Base-by-base conservation (phyloP, 2,113 vertebrate species). In the Scomber japonicus region DNA sequence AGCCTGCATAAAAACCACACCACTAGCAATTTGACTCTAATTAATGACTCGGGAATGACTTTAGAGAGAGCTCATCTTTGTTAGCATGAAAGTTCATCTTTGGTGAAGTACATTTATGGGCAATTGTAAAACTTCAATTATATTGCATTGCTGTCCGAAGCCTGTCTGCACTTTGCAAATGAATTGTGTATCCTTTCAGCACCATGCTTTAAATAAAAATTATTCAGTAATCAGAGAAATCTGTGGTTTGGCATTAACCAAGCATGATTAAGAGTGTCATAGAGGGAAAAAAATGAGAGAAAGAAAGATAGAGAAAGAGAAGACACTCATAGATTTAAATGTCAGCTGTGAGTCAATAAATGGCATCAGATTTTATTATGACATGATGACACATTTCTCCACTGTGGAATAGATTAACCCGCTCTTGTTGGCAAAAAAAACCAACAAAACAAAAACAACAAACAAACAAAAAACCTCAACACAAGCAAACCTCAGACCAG, bases 61-160 rank as follows among this genome's bases (percentile, higher is more conserved):
- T 19, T 77, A 68, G 11, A 11, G 24, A 71, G 48, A 49, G 70
- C 54, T 83, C 48, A 62, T 80, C 44, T 30, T 57, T 49, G 48
- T 55, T 67, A 77, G 82, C 27, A 81, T 70, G 53, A 10, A 17
- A 74, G 40, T 85, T 83, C 66, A 82, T 86, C 80, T 85, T 71
- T 60, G 13, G 49, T 55, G 57, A 88, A 79, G 59, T 77, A 84
- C 83, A 91, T 82, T 19, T 69, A 88, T 80, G 48, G 57, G 74
- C 57, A 63, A 80, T 81, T 90, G 77, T 16, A 59, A 78, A 80
- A 61, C 44, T 78, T 78, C 40, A 82, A 81, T 89, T 77, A 80
- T 45, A 87, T 72, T 63, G 59, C 49, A 51, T 56, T 64, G 62
- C 63, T 27, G 50, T 45, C 69, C n/a, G 51, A 83, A 46, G 66